phyloP scores from a whole-genome alignment of 2,113 vertebrate genomes.

The Dolichallabes microphthalmus region DNA sequence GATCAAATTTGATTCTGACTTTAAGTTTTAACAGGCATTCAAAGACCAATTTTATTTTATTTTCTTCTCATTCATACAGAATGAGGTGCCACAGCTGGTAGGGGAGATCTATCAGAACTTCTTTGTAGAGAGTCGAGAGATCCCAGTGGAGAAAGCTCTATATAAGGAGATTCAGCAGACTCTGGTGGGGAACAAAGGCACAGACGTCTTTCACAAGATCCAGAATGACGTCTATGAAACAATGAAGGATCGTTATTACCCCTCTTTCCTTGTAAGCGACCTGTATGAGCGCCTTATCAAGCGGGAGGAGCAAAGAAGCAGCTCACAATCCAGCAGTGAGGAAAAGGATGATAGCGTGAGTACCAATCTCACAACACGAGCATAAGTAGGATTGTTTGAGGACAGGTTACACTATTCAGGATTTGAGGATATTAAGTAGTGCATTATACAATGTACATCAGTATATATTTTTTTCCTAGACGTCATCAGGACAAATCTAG shows the following conservation, averaged over 20 bases:
- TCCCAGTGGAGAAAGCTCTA: conserved; percentile 91
- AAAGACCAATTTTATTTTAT: neutral
- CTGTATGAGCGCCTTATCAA: conserved; percentile 85
- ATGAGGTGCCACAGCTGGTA: conserved; percentile 93
- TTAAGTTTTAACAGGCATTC: too few species aligned
- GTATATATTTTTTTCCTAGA: neutral
- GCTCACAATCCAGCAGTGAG: conserved; percentile 74
- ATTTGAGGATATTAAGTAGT: neutral
- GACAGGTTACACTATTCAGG: too few species aligned
- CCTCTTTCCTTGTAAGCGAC: conserved; percentile 94
- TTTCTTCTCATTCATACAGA: conserved; percentile 69
- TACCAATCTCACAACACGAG: neutral
- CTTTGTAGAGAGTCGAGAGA: conserved; percentile 94
- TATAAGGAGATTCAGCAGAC: conserved; percentile 98
- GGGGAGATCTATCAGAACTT: conserved; percentile 99
- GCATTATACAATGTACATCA: too few species aligned
- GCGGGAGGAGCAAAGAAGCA: conserved; percentile 80
- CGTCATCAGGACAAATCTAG: neutral
- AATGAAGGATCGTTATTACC: conserved; percentile 93
- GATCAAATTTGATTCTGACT: neutral
- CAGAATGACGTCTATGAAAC: conserved; percentile 87
- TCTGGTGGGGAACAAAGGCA: conserved; percentile 94
- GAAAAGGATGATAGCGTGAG: conserved; percentile 87
- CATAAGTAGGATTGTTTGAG: neutral
- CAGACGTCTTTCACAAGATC: conserved; percentile 88